Percentiles rank a stretch among this genome's conserved stretches.
Conservation (phyloP, 2,888 invertebrate genomes). For the Cheilosia vulpina region DNA sequence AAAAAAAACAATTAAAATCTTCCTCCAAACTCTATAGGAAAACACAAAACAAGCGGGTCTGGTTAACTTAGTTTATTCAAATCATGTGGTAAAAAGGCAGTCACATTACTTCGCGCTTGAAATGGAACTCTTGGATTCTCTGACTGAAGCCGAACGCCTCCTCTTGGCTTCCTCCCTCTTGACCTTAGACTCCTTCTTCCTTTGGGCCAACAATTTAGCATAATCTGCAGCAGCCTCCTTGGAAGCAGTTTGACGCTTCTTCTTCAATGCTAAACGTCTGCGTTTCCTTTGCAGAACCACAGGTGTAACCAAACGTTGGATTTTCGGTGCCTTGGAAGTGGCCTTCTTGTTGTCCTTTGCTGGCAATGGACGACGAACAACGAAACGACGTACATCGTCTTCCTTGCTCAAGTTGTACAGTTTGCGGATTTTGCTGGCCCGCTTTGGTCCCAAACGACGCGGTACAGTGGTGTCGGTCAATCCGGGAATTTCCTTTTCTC, state of each 20-base stretch:
- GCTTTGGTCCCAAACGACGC: constrained; percentile 97
- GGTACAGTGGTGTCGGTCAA: constrained; percentile 97
- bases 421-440: constrained; percentile 98
- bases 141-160: constrained; percentile 92
- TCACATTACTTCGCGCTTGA: constrained; percentile 85
- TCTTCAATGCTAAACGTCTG: constrained; percentile 94
- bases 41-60: constrained; percentile 44
- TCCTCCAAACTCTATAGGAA: not conserved
- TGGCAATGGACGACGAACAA: constrained; percentile 96
- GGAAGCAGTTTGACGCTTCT: constrained; percentile 90
- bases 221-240: constrained; percentile 95
- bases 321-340: constrained; percentile 94
- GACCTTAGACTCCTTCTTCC: constrained; percentile 96
- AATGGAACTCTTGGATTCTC: constrained; percentile 93
- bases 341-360: constrained; percentile 92
- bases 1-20: too few species aligned
- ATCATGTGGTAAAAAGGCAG: constrained; percentile 62
- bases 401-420: constrained; percentile 98
- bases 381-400: constrained; percentile 98
- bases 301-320: constrained; percentile 97
- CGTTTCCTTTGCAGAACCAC: constrained; percentile 94
- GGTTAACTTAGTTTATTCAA: constrained; percentile 63
- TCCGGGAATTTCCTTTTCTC: constrained; percentile 97
- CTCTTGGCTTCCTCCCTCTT: constrained; percentile 92
- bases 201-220: constrained; percentile 95